These are phyloP conservation scores for Epinotia ramella DNA, from an alignment of 2,888 invertebrate species.

Conservation along the genomic window DNA sequence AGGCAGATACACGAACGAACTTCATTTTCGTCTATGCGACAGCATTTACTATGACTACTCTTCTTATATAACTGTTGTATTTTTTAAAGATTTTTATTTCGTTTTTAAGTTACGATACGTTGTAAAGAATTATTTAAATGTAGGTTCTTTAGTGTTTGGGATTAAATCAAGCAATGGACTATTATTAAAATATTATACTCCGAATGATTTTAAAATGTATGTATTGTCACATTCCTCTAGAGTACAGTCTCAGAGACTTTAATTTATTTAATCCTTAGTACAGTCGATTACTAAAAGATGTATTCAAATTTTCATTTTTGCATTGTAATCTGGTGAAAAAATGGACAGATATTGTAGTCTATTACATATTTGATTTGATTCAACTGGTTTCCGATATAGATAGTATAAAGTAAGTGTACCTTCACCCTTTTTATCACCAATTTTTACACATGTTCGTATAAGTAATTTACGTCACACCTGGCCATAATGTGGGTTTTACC, in stretches of 20 bases:
- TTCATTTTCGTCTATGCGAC: background rate
- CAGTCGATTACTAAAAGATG: too few species aligned
- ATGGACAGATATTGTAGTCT: too few species aligned
- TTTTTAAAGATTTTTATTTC: conserved; percentile 35
- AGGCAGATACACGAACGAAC: too few species aligned
- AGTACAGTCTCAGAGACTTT: background rate
- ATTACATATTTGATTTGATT: background rate
- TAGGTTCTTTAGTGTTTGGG: background rate
- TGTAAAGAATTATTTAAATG: conserved; percentile 10
- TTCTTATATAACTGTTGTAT: conserved; percentile 30
- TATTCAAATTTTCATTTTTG: too few species aligned
- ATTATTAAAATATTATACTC: conserved; percentile 20
- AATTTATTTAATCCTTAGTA: background rate
- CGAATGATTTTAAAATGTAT: conserved; percentile 16
- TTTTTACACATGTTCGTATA: background rate
- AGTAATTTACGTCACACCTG: too few species aligned
- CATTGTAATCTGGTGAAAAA: too few species aligned
- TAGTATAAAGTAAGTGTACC: background rate
- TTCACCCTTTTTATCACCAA: background rate
- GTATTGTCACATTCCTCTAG: conserved; percentile 12
- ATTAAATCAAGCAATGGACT: background rate
- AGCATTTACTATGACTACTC: conserved; percentile 20
- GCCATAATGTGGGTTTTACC: too few species aligned
- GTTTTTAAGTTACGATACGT: conserved; percentile 32
- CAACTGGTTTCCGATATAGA: background rate